These are phyloP conservation scores for Drosophila nr. perissopoda DNA, from an alignment of 2,888 invertebrate genomes.

Conservation along the genomic window DNA sequence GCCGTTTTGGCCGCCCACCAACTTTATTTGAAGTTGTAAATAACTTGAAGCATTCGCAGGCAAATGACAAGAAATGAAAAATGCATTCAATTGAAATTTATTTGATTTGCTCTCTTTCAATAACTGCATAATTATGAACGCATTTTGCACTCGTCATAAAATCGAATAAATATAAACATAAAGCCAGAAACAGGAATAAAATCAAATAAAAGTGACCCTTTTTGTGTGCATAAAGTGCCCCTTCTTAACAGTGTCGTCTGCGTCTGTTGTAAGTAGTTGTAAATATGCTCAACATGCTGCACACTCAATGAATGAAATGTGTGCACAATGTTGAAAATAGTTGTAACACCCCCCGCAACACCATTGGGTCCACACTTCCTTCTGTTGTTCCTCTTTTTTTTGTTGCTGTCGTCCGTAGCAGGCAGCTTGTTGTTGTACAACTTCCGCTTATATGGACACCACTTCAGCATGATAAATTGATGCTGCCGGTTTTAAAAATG, in stretches of 20 bases:
- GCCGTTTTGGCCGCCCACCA: slow-evolving; percentile 46
- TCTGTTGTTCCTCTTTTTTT: slow-evolving; percentile 18
- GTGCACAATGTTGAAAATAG: slow-evolving; percentile 79
- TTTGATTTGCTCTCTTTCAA: slow-evolving; percentile 26
- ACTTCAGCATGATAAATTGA: slow-evolving; percentile 76
- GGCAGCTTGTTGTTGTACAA: slow-evolving; percentile 58
- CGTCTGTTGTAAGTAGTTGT: slow-evolving; percentile 63
- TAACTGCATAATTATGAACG: slow-evolving; percentile 63
- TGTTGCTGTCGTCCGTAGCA: slow-evolving; percentile 55
- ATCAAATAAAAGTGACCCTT: slow-evolving; percentile 65
- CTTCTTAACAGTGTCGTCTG: slow-evolving; percentile 48
- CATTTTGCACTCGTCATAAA: slow-evolving; percentile 29
- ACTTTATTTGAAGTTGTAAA: slow-evolving; percentile 57
- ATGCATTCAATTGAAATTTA: slow-evolving; percentile 60
- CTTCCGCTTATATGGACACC: slow-evolving; percentile 77
- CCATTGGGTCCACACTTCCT: slow-evolving; percentile 12
- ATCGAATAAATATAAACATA: slow-evolving; percentile 9
- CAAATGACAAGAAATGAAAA: slow-evolving; percentile 41
- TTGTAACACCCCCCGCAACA: slow-evolving; percentile 51
- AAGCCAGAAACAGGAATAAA: slow-evolving; percentile 53
- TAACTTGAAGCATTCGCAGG: slow-evolving; percentile 44
- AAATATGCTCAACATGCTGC: slow-evolving; percentile 72
- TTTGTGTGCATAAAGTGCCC: slow-evolving; percentile 61
- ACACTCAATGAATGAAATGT: slow-evolving; percentile 77
- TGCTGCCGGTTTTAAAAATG: slow-evolving; percentile 60